These are phyloP conservation scores for Drosophila fungiperda DNA, from an alignment of 2,888 invertebrate genomes.

Conservation along the genomic window DNA sequence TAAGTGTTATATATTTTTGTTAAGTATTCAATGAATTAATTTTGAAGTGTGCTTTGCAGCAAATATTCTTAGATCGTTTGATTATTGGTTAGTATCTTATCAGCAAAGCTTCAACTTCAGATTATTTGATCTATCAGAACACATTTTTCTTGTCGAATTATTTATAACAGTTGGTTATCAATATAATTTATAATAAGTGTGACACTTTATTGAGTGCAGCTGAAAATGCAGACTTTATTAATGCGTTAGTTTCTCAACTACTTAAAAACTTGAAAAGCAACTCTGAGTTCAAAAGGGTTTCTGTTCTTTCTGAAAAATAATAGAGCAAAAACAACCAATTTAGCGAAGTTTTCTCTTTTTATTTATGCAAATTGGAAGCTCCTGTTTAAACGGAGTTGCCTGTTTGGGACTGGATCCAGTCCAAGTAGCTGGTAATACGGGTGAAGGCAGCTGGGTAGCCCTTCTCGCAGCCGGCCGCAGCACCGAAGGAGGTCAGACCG, in stretches of 20 bases:
- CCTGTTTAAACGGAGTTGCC: conserved; percentile 46
- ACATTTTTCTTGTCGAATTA: neutral
- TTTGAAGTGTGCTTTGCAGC: conserved; percentile 4
- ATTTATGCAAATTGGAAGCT: no score
- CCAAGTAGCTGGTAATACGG: conserved; percentile 62
- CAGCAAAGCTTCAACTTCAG: conserved; percentile 4
- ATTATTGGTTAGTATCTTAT: conserved; percentile 24
- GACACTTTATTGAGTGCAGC: neutral
- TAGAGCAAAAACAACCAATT: neutral
- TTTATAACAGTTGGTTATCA: no score
- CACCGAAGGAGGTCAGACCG: conserved; percentile 81
- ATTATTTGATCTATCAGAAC: no score
- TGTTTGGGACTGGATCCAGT: conserved; percentile 71
- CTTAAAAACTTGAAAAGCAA: neutral
- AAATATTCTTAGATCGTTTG: conserved; percentile 1
- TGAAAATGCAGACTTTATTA: neutral
- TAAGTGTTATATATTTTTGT: no score
- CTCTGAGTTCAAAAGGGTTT: neutral
- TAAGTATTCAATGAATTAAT: conserved; percentile 2
- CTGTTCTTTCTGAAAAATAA: neutral
- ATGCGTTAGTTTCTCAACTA: neutral
- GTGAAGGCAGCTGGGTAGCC: conserved; percentile 81
- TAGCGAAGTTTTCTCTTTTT: neutral
- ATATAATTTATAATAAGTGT: no score
- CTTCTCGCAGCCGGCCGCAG: conserved; percentile 69